phyloP scores from a whole-genome alignment of 2,113 vertebrate species.

The Burhinus bistriatus region DNA sequence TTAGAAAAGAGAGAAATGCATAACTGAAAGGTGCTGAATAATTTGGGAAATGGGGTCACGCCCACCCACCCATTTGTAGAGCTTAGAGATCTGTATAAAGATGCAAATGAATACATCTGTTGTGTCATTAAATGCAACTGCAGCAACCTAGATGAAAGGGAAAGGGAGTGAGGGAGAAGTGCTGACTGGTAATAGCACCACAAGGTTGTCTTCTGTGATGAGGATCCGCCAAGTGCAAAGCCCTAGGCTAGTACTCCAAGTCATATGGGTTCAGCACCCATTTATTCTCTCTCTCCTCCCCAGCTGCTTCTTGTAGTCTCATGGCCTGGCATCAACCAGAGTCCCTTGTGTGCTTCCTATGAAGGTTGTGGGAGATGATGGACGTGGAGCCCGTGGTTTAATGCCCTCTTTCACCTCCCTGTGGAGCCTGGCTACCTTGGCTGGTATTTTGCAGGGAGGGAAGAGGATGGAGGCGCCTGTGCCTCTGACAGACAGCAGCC shows the following conservation, averaged over 20 bases:
- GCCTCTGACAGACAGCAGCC: neutral
- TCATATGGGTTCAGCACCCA: neutral
- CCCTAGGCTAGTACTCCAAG: neutral
- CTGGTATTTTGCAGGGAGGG: neutral
- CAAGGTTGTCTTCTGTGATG: constrained; percentile 31
- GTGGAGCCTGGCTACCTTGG: neutral
- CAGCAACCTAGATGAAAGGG: constrained; percentile 63
- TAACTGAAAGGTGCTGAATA: constrained; percentile 64
- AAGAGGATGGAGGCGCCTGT: neutral
- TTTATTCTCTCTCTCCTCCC: neutral
- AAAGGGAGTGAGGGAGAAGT: constrained; percentile 37
- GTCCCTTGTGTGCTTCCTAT: neutral
- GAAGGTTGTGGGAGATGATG: neutral
- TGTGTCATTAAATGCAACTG: constrained; percentile 64
- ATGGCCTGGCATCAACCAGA: neutral
- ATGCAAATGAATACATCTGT: constrained; percentile 70
- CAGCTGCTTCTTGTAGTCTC: neutral
- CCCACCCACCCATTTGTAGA: constrained; percentile 62
- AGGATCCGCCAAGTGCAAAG: constrained; percentile 34
- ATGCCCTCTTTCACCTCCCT: neutral
- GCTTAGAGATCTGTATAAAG: constrained; percentile 61
- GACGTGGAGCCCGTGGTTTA: neutral
- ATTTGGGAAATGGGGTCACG: constrained; percentile 60
- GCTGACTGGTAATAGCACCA: constrained; percentile 50
- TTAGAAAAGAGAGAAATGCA: constrained; percentile 13